Conservation (phyloP, 2,113 vertebrate species). For the Poeciliopsis prolifica region DNA sequence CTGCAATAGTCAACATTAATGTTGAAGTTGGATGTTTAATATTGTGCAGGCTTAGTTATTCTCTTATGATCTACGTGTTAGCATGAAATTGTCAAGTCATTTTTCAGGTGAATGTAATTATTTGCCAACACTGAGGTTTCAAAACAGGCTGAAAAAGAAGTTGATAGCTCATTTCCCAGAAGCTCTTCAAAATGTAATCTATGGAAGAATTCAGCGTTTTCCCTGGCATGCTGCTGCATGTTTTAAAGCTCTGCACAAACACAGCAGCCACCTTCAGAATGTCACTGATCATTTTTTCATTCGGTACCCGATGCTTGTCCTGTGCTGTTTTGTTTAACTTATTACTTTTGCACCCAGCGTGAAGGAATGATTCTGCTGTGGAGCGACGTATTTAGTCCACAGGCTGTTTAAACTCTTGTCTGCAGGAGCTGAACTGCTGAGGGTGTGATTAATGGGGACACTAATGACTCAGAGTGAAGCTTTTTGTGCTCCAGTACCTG, state of each 20-base stretch:
- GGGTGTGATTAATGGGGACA: slow-evolving; percentile 13
- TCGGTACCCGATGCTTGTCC: slow-evolving; percentile 17
- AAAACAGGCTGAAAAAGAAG: too few species aligned
- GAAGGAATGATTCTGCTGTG: slow-evolving; percentile 16
- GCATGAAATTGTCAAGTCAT: neutral
- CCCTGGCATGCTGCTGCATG: neutral
- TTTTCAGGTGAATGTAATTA: slow-evolving; percentile 7
- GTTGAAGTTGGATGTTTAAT: neutral
- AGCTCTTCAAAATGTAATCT: slow-evolving; percentile 47
- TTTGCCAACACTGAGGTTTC: too few species aligned
- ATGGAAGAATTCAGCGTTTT: slow-evolving; percentile 13
- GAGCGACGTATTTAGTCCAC: slow-evolving; percentile 20
- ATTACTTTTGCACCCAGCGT: slow-evolving; percentile 2
- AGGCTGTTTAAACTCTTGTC: slow-evolving; percentile 7
- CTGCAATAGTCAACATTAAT: neutral
- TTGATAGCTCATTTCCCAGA: slow-evolving; percentile 34
- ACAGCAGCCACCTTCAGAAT: slow-evolving; percentile 19
- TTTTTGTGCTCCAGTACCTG: slow-evolving; percentile 17
- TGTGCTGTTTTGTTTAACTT: slow-evolving; percentile 1
- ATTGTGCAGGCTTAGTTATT: neutral
- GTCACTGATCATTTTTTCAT: slow-evolving; percentile 36
- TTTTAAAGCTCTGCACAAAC: slow-evolving; percentile 15
- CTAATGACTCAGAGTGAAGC: slow-evolving; percentile 20
- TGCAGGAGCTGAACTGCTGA: slow-evolving; percentile 13
- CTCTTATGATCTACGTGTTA: neutral